Base-by-base conservation (phyloP, 1,140 invertebrate genomes). In the Probaryconus sp. region DNA sequence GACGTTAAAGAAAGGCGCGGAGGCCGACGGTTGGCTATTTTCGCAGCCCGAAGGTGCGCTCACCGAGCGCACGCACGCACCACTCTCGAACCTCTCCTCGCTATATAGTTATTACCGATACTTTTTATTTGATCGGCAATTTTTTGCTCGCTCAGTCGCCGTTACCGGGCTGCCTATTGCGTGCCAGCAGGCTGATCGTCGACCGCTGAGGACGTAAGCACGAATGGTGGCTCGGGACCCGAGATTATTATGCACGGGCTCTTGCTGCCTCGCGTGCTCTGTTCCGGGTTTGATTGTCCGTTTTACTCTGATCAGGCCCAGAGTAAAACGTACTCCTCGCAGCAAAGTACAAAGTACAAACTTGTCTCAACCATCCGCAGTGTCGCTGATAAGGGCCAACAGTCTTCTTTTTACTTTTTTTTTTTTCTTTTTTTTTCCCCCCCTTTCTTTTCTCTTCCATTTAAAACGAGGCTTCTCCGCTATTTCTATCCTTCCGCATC, bases 231-330 rank as follows among this genome's bases (percentile, higher is more conserved):
- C 40, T 60, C 58, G 55, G 60, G 31, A 35, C 26, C 45, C 16
- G 64, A 69, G 78, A 81, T 80, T 78, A 82, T 82, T 79, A 81
- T 79, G 78, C 80, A 77, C 74, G 64, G 63, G 70, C 17, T 11
- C 67, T 48, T 33, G 50, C 58, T 69, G 55, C 61, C 28, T 71
- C 71, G 71, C 71, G 76, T 78, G 72, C 43, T 35, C 31, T 76
- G 77, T 80, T 77, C 76, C 80, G 77, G 80, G 78, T 82, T 72
- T 75, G 80, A 83, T 80, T 80, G 81, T 78, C 79, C 72, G 40
- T 73, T 77, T 76, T 70, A 78, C 64, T 60, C 35, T 33, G 43
- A 64, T 28, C 60, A 58, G 74, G 69, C 69, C 61, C n/a, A n/a
- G n/a, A n/a, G n/a, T n/a, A n/a, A n/a, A 45, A 37, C 42, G 45